Percentiles rank a stretch among this genome's conserved stretches.
phyloP scores from a whole-genome alignment of 2,113 vertebrate genomes.

The Pseudopipra pipra region DNA sequence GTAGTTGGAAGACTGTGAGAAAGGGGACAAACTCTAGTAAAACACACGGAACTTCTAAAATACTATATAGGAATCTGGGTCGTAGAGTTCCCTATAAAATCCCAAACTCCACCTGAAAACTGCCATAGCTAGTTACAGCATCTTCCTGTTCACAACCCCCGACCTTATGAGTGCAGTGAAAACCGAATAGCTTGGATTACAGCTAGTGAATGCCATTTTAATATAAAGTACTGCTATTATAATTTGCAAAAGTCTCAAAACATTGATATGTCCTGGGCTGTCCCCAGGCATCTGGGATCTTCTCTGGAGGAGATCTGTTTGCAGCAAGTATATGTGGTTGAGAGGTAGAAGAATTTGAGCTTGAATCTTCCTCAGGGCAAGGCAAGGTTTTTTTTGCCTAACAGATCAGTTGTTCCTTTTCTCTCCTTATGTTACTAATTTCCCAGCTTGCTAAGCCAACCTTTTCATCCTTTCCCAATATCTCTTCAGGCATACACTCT shows the following conservation, averaged over 20 bases:
- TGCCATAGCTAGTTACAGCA: background rate
- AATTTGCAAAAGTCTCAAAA: background rate
- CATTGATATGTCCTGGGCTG: background rate
- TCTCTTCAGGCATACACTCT: background rate
- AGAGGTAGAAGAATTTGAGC: background rate
- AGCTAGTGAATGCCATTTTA: background rate
- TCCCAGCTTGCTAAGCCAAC: background rate
- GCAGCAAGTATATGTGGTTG: background rate
- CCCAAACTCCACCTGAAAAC: background rate
- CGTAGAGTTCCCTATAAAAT: background rate
- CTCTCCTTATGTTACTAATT: background rate
- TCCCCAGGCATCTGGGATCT: background rate
- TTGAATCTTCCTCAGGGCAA: background rate
- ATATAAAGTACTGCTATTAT: background rate
- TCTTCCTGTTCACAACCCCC: background rate
- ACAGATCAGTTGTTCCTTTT: background rate
- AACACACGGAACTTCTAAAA: background rate
- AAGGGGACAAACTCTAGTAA: background rate
- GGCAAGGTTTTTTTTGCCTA: rapidly evolving
- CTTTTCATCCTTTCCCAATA: background rate
- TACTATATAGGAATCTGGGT: background rate
- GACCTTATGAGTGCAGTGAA: too few species aligned
- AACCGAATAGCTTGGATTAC: background rate
- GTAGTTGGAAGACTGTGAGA: background rate
- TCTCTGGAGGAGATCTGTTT: background rate